phyloP scores from a whole-genome alignment of 2,797 vertebrate species.

The Pelodytes ibericus region DNA sequence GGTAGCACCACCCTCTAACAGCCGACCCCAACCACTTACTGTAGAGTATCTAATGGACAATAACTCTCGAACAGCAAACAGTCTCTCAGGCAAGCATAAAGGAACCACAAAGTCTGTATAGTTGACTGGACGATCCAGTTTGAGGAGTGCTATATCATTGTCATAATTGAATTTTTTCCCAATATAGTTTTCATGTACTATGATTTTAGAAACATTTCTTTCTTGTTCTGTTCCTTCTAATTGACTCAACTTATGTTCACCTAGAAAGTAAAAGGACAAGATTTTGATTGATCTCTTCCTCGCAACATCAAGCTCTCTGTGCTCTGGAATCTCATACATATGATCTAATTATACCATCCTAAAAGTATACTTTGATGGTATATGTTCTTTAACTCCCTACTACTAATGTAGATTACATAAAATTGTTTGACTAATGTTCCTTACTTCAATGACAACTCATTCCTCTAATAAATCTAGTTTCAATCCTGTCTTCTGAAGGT shows the following conservation, averaged over 20 bases:
- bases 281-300: too few relatives aligned
- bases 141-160: constrained; percentile 86
- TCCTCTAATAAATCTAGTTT: too few relatives aligned
- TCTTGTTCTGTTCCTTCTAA: constrained; percentile 81
- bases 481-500: too few relatives aligned
- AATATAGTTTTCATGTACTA: constrained; percentile 75
- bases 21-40: constrained; percentile 90
- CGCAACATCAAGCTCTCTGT: too few relatives aligned
- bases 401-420: too few relatives aligned
- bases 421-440: too few relatives aligned
- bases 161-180: constrained; percentile 62
- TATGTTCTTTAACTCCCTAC: too few relatives aligned
- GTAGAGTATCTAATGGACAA: constrained; percentile 76
- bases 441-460: too few relatives aligned
- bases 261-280: constrained; percentile 65
- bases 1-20: constrained; percentile 77
- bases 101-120: constrained; percentile 77
- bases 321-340: too few relatives aligned
- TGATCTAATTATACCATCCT: too few relatives aligned
- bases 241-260: constrained; percentile 74
- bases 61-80: constrained; percentile 72
- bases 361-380: too few relatives aligned
- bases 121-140: constrained; percentile 69
- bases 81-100: constrained; percentile 80
- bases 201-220: constrained; percentile 69